Conservation (phyloP, 2,797 vertebrate species). For the Oryzias sinensis region DNA sequence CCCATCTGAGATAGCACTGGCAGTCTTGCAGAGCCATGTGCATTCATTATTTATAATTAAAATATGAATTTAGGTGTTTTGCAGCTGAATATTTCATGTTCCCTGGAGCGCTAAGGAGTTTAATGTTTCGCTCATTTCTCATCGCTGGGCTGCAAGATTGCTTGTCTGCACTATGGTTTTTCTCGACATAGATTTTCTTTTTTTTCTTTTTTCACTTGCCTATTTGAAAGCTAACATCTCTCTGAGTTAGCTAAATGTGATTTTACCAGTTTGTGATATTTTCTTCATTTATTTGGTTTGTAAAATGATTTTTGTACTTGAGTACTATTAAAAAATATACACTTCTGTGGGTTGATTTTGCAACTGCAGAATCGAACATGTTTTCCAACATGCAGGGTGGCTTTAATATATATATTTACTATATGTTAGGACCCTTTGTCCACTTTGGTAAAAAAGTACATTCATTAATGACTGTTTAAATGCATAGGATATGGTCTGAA, state of each 20-base stretch:
- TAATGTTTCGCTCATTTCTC: constrained; percentile 46
- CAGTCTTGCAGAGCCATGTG: constrained; percentile 30
- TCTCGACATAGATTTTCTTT: constrained; percentile 22
- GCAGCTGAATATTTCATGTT: constrained; percentile 29
- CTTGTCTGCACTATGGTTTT: constrained; percentile 28
- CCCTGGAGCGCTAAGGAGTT: constrained; percentile 13
- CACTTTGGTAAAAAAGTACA: no score
- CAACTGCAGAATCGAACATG: no score
- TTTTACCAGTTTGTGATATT: constrained; percentile 16
- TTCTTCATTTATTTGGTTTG: background rate
- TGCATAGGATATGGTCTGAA: no score
- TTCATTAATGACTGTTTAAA: no score
- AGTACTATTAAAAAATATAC: no score
- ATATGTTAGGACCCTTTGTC: no score
- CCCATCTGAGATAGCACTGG: constrained; percentile 31
- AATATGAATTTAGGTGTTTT: constrained; percentile 49
- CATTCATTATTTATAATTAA: constrained; percentile 53
- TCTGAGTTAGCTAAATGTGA: constrained; percentile 21
- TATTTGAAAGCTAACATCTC: constrained; percentile 38
- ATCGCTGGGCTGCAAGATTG: constrained; percentile 33
- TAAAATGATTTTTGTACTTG: background rate
- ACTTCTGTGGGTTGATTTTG: no score
- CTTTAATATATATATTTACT: no score
- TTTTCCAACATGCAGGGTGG: no score
- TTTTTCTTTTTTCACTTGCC: constrained; percentile 24